phyloP scores from a whole-genome alignment of 2,888 invertebrate species.

The Amphimallon solstitiale region DNA sequence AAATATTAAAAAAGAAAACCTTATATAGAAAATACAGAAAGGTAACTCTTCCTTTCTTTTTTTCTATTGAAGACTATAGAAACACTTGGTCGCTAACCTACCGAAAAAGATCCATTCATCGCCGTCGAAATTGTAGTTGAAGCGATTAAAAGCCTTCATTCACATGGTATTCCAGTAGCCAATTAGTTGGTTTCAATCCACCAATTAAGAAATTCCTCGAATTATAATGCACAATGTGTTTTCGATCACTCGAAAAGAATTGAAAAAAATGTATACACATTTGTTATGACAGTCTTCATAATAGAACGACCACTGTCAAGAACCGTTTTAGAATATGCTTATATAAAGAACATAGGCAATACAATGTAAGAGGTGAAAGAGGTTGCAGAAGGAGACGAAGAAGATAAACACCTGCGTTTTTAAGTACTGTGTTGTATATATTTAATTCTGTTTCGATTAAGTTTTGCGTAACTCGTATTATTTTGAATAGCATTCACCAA shows the following conservation, averaged over 20 bases:
- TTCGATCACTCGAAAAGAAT: constrained; percentile 37
- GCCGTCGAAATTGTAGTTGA: constrained; percentile 36
- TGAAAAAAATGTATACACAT: constrained; percentile 29
- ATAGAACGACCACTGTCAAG: constrained; percentile 34
- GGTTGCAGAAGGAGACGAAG: not conserved
- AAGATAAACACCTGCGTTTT: constrained; percentile 19
- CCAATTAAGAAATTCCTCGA: constrained; percentile 51
- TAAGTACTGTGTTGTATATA: not conserved
- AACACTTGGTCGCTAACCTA: constrained; percentile 37
- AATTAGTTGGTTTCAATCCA: constrained; percentile 49
- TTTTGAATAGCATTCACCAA: not conserved
- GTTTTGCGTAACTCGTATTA: constrained; percentile 1
- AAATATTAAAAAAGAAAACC: constrained; percentile 27
- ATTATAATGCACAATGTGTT: constrained; percentile 40
- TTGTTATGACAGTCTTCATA: constrained; percentile 49
- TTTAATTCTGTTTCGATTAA: not conserved
- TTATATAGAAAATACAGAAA: too few species aligned
- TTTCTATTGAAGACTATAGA: constrained; percentile 23
- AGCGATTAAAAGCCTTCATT: constrained; percentile 37
- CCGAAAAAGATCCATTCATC: constrained; percentile 38
- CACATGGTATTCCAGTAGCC: constrained; percentile 46
- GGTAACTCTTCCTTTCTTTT: constrained; percentile 10
- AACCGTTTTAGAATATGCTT: constrained; percentile 6
- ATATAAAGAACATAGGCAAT: not conserved
- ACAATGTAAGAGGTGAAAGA: not conserved